A percentile compares a stretch with the other conserved stretches of the same genome.
Evolutionary conservation across 2,888 invertebrate genomes (phyloP).

Genomic region (Pelosia muscerda): DNA sequence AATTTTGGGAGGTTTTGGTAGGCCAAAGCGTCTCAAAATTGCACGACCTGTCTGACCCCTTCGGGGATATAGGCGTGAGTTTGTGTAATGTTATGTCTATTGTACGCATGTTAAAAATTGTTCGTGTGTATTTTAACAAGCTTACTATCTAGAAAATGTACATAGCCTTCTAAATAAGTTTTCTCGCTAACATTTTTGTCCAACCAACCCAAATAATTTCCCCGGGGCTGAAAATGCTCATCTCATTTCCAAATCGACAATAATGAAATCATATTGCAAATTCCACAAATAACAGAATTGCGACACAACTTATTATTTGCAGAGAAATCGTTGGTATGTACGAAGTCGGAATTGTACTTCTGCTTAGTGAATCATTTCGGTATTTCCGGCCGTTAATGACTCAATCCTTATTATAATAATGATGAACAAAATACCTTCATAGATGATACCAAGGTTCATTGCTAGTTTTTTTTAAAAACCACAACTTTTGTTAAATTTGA

Average conservation of each 20-base stretch:
- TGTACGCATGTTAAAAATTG: too few relatives aligned
- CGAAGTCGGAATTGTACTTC: constrained; percentile 15
- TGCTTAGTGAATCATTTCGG: constrained; percentile 29
- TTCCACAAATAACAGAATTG: not conserved
- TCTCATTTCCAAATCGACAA: not conserved
- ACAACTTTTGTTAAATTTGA: too few relatives aligned
- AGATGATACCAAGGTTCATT: not conserved
- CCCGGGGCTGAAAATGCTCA: not conserved
- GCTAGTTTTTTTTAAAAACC: not conserved
- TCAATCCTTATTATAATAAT: constrained; percentile 42
- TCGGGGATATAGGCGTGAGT: too few relatives aligned
- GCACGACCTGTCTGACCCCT: too few relatives aligned
- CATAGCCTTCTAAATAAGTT: not conserved
- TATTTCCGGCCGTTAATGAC: constrained; percentile 53
- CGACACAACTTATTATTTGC: not conserved
- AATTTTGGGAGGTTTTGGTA: too few relatives aligned
- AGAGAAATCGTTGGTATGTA: constrained; percentile 18
- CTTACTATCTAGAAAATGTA: not conserved
- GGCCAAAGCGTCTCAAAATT: too few relatives aligned
- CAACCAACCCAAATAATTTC: not conserved
- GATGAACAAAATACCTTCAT: constrained; percentile 22
- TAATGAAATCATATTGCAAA: not conserved
- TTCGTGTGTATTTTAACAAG: too few relatives aligned
- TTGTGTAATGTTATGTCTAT: too few relatives aligned
- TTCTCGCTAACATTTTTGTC: not conserved